Percentiles rank a stretch among this genome's conserved stretches.
These are phyloP conservation scores for Drosophila nigritarsus DNA, from an alignment of 2,888 invertebrate genomes.

Conservation along the genomic window DNA sequence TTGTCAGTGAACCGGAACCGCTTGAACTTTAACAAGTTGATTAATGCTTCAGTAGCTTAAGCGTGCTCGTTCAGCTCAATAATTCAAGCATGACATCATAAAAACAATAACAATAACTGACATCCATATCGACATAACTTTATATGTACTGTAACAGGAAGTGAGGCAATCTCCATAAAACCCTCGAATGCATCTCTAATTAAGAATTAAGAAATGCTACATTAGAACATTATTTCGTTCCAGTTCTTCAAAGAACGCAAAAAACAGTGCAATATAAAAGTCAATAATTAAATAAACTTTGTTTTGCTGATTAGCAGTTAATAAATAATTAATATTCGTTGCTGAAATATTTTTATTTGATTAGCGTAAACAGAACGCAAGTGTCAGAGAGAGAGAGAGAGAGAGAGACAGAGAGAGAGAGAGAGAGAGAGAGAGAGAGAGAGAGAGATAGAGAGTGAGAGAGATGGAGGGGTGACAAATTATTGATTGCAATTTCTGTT, in stretches of 20 bases:
- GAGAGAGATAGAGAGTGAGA: no score
- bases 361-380: neutral
- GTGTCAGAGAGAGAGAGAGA: neutral
- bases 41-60: slow-evolving; percentile 55
- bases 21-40: slow-evolving; percentile 62
- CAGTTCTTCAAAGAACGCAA: neutral
- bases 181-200: slow-evolving; percentile 2
- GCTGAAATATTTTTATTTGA: neutral
- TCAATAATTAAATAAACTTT: neutral
- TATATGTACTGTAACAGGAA: slow-evolving; percentile 1
- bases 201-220: neutral
- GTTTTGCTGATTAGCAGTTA: neutral
- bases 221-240: neutral
- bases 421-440: no score
- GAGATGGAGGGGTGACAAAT: neutral
- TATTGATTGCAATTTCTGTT: slow-evolving; percentile 18
- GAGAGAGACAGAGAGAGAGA: neutral
- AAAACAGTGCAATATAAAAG: neutral
- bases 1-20: slow-evolving; percentile 70
- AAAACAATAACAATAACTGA: slow-evolving; percentile 45
- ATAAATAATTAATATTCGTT: neutral
- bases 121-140: slow-evolving; percentile 3
- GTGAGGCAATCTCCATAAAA: neutral
- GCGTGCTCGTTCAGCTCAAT: slow-evolving; percentile 65
- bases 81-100: slow-evolving; percentile 66